phyloP scores from a whole-genome alignment of 2,113 vertebrate species.

The Platichthys stellatus region DNA sequence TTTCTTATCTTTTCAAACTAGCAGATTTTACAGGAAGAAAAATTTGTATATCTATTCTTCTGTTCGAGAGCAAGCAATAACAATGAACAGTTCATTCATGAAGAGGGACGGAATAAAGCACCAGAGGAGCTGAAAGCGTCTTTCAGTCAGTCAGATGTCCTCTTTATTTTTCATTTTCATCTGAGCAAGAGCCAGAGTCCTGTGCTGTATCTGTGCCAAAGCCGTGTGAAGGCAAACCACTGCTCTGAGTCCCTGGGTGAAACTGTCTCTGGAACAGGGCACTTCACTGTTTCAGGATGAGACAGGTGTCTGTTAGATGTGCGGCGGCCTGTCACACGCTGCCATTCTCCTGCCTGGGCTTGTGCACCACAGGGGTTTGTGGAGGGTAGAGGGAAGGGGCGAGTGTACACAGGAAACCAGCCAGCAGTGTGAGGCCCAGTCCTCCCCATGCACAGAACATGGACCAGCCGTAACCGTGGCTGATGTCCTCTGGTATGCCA shows the following conservation, averaged over 20 bases:
- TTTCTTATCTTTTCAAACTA: slow-evolving; percentile 39
- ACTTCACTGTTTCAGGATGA: slow-evolving; percentile 53
- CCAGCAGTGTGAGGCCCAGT: slow-evolving; percentile 95
- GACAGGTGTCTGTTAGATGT: slow-evolving; percentile 58
- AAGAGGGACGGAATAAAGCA: slow-evolving; percentile 68
- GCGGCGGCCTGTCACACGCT: slow-evolving; percentile 76
- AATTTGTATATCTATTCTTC: slow-evolving; percentile 55
- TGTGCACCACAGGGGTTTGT: slow-evolving; percentile 88
- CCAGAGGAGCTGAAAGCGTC: slow-evolving; percentile 69
- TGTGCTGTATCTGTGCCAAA: slow-evolving; percentile 54
- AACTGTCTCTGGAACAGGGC: slow-evolving; percentile 58
- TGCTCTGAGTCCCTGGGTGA: slow-evolving; percentile 60
- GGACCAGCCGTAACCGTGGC: slow-evolving; percentile 98
- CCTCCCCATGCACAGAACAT: slow-evolving; percentile 99
- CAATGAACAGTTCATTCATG: slow-evolving; percentile 71
- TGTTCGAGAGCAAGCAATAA: slow-evolving; percentile 76
- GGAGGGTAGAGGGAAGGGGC: slow-evolving; percentile 97
- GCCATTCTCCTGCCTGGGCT: slow-evolving; percentile 97
- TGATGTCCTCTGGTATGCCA: slow-evolving; percentile 96
- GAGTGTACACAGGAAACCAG: slow-evolving; percentile 98
- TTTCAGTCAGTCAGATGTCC: slow-evolving; percentile 71
- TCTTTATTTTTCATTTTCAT: slow-evolving; percentile 38
- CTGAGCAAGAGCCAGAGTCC: slow-evolving; percentile 53
- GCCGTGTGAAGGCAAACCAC: slow-evolving; percentile 39
- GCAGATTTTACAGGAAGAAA: slow-evolving; percentile 65